phyloP scores from a whole-genome alignment of 1,140 invertebrate species.

The Brachionus calyciflorus region DNA sequence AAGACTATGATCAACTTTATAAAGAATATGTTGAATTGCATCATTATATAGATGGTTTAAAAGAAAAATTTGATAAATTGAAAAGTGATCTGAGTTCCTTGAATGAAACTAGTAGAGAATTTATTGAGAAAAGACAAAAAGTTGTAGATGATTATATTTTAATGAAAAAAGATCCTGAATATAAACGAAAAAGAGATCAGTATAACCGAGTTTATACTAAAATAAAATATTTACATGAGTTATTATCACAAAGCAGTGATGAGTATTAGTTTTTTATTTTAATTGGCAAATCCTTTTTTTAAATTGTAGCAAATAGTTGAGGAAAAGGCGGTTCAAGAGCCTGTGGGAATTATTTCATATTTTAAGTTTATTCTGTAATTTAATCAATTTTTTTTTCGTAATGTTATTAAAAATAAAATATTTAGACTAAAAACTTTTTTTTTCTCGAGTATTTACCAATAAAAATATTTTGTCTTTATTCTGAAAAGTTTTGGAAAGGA shows the following conservation, averaged over 20 bases:
- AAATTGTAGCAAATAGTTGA: too few species aligned
- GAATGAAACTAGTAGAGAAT: background rate
- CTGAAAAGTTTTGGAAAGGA: too few species aligned
- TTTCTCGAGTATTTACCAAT: too few species aligned
- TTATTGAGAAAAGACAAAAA: conserved; percentile 23
- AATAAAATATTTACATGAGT: conserved; percentile 9
- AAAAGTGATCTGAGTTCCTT: background rate
- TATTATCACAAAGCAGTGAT: background rate
- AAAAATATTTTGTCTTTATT: too few species aligned
- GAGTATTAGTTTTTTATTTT: background rate
- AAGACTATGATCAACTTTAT: conserved; percentile 39
- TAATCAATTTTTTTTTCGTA: too few species aligned
- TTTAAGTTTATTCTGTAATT: too few species aligned
- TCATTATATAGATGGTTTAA: conserved; percentile 7
- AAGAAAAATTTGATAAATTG: background rate
- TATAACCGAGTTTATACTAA: conserved; percentile 33
- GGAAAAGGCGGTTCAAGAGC: too few species aligned
- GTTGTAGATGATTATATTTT: conserved; percentile 16
- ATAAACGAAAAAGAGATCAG: conserved; percentile 30
- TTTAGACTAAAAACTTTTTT: too few species aligned
- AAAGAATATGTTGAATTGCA: conserved; percentile 35
- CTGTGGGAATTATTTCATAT: too few species aligned
- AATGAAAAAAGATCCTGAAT: background rate
- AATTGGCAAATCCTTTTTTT: too few species aligned
- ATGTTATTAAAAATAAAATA: too few species aligned